phyloP scores from a whole-genome alignment of 2,113 vertebrate genomes.

The Daphoenositta chrysoptera region DNA sequence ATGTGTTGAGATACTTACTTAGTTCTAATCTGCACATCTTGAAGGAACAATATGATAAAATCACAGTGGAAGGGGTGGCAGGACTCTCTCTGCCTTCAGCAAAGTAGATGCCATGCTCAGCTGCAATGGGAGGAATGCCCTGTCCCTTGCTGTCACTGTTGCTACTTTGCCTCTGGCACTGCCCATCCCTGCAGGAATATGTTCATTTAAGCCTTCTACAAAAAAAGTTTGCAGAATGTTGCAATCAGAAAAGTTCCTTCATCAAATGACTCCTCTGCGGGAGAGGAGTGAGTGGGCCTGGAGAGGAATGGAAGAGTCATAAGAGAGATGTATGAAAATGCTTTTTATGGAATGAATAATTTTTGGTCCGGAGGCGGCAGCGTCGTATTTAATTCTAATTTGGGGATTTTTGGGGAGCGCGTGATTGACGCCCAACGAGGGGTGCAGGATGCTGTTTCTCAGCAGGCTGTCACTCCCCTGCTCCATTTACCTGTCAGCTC shows the following conservation, averaged over 20 bases:
- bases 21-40: background rate
- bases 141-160: background rate
- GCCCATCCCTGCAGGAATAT: background rate
- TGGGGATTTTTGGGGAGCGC: background rate
- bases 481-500: background rate
- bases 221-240: background rate
- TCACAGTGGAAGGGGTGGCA: background rate
- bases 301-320: background rate
- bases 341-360: constrained; percentile 20
- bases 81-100: background rate
- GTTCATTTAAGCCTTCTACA: background rate
- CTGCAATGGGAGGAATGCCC: background rate
- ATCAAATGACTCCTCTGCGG: background rate
- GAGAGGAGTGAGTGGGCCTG: constrained; percentile 1
- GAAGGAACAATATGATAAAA: background rate
- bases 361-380: background rate
- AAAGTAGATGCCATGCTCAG: background rate
- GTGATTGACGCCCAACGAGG: background rate
- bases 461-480: background rate
- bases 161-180: background rate
- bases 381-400: background rate
- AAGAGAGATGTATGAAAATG: background rate
- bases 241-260: background rate
- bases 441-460: background rate
- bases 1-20: background rate